Percentiles rank a stretch among this genome's conserved stretches.
Evolutionary conservation across 2,113 vertebrate genomes (phyloP).

Genomic region (Leptobrachium ailaonicum): DNA sequence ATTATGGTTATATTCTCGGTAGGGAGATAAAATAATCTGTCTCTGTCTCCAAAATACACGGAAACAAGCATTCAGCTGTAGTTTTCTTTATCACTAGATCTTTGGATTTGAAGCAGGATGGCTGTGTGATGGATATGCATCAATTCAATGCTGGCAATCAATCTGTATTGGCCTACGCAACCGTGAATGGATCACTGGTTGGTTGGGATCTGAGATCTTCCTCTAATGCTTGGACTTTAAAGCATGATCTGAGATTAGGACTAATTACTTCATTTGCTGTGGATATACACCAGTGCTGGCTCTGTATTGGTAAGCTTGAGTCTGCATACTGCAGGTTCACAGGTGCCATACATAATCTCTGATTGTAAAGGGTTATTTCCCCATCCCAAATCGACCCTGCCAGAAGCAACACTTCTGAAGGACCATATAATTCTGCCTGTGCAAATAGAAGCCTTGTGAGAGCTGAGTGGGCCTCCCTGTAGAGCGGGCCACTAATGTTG

Average conservation of each 20-base stretch:
- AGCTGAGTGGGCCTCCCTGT: too few relatives aligned
- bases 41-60: too few relatives aligned
- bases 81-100: background rate
- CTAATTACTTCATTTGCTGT: conserved; percentile 97
- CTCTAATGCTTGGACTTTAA: conserved; percentile 88
- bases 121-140: conserved; percentile 93
- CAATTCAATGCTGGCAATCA: conserved; percentile 93
- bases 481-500: too few relatives aligned
- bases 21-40: too few relatives aligned
- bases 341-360: too few relatives aligned
- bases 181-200: conserved; percentile 90
- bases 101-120: conserved; percentile 88
- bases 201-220: conserved; percentile 93
- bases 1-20: too few relatives aligned
- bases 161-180: conserved; percentile 91
- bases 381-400: too few relatives aligned
- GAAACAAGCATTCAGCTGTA: too few relatives aligned
- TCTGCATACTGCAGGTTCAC: background rate
- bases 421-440: too few relatives aligned
- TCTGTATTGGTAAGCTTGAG: conserved; percentile 84
- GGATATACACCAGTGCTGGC: conserved; percentile 97
- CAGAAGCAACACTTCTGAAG: too few relatives aligned
- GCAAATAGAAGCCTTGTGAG: too few relatives aligned
- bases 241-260: conserved; percentile 89
- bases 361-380: too few relatives aligned